Evolutionary conservation across 1,140 invertebrate species (phyloP).

Genomic region (Lepidurus arcticus): DNA sequence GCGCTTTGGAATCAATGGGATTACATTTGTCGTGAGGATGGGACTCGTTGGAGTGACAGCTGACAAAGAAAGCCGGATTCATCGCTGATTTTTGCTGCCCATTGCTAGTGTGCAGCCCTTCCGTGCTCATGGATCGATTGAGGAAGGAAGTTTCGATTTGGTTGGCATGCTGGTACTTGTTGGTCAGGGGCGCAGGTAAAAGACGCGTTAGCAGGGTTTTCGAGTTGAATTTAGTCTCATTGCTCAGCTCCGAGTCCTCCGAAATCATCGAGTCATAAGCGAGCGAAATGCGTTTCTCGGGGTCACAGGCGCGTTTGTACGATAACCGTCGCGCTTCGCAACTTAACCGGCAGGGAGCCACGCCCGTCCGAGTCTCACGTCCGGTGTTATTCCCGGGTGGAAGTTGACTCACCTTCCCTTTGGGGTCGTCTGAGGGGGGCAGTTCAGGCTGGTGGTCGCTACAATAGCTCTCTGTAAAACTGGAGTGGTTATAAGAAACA

Average conservation of each 20-base stretch:
- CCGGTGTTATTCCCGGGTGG: background rate
- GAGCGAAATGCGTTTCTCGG: constrained; percentile 30
- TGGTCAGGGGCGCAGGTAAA: background rate
- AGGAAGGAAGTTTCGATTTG: constrained; percentile 2
- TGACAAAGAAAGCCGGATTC: background rate
- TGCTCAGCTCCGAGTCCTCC: constrained; percentile 27
- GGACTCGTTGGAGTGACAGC: background rate
- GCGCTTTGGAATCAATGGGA: background rate
- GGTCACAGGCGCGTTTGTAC: constrained; percentile 33
- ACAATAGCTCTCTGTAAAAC: constrained; percentile 31
- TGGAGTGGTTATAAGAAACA: constrained; percentile 32
- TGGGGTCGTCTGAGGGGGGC: background rate
- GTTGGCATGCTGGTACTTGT: background rate
- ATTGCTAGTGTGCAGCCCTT: constrained; percentile 8
- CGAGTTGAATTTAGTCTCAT: constrained; percentile 1
- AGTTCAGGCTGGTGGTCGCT: constrained; percentile 24
- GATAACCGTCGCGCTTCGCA: constrained; percentile 31
- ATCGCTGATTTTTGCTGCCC: background rate
- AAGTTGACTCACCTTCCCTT: constrained; percentile 15
- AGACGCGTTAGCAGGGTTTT: constrained; percentile 6
- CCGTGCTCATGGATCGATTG: constrained; percentile 29
- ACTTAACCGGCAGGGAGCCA: background rate
- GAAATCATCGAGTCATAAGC: constrained; percentile 33
- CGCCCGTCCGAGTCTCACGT: background rate
- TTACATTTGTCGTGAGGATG: background rate